Percentiles rank a stretch among this genome's conserved stretches.
These are phyloP conservation scores for Tenthredo amoena DNA, from an alignment of 2,888 invertebrate species.

Conservation along the genomic window DNA sequence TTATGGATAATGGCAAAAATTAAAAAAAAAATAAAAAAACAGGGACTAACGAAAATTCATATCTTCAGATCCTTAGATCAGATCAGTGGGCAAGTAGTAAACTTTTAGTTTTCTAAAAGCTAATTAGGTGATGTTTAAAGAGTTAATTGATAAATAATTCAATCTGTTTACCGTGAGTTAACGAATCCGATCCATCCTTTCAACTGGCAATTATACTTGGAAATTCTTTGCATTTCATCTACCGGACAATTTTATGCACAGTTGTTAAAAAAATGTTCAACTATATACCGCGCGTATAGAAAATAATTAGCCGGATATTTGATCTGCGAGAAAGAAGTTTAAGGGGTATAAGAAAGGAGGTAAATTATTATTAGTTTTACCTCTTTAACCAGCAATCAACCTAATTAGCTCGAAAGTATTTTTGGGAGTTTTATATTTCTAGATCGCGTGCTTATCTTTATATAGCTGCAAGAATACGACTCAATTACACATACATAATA, in stretches of 20 bases:
- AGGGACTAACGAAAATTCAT: not conserved
- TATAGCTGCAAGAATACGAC: not conserved
- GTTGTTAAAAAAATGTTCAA: not conserved
- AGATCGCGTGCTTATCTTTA: not conserved
- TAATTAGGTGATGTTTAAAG: not conserved
- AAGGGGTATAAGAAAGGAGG: not conserved
- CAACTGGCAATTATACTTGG: not conserved
- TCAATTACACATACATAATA: not conserved
- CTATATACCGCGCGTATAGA: not conserved
- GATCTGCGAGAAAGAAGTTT: not conserved
- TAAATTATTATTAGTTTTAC: not conserved
- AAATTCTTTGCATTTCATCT: not conserved
- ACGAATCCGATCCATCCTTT: not conserved
- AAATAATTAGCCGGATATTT: not conserved
- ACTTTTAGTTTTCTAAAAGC: not conserved
- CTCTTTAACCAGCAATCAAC: not conserved
- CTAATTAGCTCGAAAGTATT: not conserved
- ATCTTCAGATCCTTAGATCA: not conserved
- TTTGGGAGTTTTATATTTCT: not conserved
- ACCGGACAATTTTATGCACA: not conserved
- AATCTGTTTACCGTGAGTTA: not conserved
- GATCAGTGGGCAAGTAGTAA: not conserved
- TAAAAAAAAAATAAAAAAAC: not conserved
- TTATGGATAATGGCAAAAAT: not conserved
- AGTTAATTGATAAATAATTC: not conserved